Evolutionary conservation across 2,888 invertebrate species (phyloP).

Genomic region (Nebria brevicollis): DNA sequence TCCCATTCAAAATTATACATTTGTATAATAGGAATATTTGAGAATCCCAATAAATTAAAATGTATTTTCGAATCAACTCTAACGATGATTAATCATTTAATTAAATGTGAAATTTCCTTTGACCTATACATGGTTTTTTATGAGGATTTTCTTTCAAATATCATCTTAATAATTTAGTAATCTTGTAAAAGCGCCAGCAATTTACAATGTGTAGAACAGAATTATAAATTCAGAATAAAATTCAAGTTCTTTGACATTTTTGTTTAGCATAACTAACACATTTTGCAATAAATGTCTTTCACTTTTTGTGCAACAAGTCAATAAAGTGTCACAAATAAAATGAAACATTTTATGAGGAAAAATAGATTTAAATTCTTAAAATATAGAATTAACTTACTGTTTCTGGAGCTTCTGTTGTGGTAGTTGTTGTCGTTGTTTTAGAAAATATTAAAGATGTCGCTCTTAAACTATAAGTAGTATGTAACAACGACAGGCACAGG

Average conservation of each 20-base stretch:
- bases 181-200: neutral
- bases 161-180: neutral
- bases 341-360: no score
- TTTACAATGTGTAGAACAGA: neutral
- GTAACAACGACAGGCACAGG: slow-evolving; percentile 64
- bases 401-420: slow-evolving; percentile 59
- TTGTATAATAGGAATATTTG: no score
- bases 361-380: neutral
- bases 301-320: slow-evolving; percentile 16
- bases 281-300: slow-evolving; percentile 7
- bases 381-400: slow-evolving; percentile 53
- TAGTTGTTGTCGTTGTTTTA: slow-evolving; percentile 66
- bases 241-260: neutral
- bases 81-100: neutral
- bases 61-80: no score
- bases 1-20: no score
- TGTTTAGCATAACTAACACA: neutral
- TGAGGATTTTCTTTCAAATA: neutral
- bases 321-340: neutral
- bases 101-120: neutral
- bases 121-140: neutral
- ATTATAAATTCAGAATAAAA: neutral
- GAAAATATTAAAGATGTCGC: slow-evolving; percentile 72
- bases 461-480: slow-evolving; percentile 66
- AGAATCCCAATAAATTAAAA: no score